Evolutionary conservation across 2,113 vertebrate species (phyloP).

Genomic region (Pterocles orientalis): DNA sequence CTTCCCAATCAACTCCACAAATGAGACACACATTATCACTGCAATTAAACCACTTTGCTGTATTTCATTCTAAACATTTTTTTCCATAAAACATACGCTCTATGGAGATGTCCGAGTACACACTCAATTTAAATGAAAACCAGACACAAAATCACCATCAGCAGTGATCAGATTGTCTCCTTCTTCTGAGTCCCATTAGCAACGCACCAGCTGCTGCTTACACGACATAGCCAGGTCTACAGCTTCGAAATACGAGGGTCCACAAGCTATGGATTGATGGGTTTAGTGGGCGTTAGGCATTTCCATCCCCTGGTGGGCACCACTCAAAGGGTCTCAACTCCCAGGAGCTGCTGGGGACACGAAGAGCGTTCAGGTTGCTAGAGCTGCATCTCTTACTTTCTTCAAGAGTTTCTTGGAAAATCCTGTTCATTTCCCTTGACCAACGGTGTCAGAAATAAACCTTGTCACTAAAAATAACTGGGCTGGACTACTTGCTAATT

Average conservation of each 20-base stretch:
- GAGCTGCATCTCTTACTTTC: not conserved
- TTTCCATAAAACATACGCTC: not conserved
- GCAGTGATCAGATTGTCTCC: not conserved
- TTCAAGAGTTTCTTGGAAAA: not conserved
- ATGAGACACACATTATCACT: not conserved
- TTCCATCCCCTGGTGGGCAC: not conserved
- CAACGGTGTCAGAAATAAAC: constrained; percentile 18
- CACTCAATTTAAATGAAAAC: not conserved
- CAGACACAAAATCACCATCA: not conserved
- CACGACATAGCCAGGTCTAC: not conserved
- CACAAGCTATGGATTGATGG: not conserved
- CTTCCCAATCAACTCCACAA: not conserved
- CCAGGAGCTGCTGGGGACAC: not conserved
- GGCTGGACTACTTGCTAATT: constrained; percentile 7
- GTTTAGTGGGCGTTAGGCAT: not conserved
- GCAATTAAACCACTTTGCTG: not conserved
- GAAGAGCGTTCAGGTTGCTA: rapidly evolving
- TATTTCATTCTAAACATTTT: not conserved
- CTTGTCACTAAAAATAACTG: constrained; percentile 29
- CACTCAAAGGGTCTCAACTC: not conserved
- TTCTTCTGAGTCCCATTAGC: not conserved
- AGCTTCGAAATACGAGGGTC: not conserved
- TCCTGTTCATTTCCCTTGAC: not conserved
- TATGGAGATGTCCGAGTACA: not conserved
- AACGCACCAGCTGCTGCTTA: not conserved